Conservation (phyloP, 2,888 invertebrate species). For the Flexamia atlantica region DNA sequence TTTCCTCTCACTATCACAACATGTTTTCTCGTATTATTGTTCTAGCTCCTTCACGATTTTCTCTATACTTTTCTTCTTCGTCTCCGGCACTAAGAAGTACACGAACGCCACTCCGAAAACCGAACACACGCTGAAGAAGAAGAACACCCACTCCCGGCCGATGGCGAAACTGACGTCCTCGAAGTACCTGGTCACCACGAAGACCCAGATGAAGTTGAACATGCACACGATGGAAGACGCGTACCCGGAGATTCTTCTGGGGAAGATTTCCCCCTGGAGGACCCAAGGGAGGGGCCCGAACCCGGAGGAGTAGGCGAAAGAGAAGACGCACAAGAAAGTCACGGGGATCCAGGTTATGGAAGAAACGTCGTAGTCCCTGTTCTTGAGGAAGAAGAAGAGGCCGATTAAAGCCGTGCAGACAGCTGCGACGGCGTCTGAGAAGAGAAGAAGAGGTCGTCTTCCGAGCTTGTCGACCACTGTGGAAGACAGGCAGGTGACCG, state of each 20-base stretch:
- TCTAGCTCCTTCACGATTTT: constrained; percentile 74
- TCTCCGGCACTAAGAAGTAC: constrained; percentile 80
- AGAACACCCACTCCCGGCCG: constrained; percentile 77
- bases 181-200: constrained; percentile 83
- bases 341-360: constrained; percentile 80
- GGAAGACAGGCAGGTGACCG: constrained; percentile 86
- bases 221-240: constrained; percentile 88
- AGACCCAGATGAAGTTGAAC: constrained; percentile 89
- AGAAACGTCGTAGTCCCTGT: constrained; percentile 74
- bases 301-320: constrained; percentile 85
- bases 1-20: background rate
- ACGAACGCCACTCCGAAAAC: constrained; percentile 82
- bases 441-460: constrained; percentile 85
- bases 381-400: constrained; percentile 80
- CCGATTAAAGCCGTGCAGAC: constrained; percentile 84
- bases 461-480: constrained; percentile 90
- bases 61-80: constrained; percentile 77
- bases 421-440: constrained; percentile 85
- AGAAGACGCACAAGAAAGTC: constrained; percentile 84
- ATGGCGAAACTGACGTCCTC: constrained; percentile 78
- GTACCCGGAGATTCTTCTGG: constrained; percentile 86
- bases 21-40: background rate
- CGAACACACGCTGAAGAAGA: constrained; percentile 85
- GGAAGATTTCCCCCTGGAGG: constrained; percentile 89
- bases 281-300: constrained; percentile 94